Evolutionary conservation across 2,113 vertebrate genomes (phyloP).

Genomic region (Thamnaconus septentrionalis): DNA sequence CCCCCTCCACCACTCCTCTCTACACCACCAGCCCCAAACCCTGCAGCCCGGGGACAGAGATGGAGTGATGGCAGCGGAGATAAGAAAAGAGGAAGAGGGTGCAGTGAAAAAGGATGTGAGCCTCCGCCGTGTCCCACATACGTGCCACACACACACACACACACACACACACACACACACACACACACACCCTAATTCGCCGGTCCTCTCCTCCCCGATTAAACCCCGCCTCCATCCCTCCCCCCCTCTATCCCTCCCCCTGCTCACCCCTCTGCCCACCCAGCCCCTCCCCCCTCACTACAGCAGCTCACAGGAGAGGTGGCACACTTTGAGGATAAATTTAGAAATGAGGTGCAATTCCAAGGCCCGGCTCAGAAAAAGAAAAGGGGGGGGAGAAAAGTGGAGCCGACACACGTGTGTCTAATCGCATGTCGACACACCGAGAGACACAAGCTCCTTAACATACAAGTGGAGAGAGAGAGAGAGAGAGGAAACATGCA

Average conservation of each 20-base stretch:
- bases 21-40: conserved; percentile 31
- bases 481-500: too few species aligned
- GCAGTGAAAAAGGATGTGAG: conserved; percentile 53
- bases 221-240: conserved; percentile 21
- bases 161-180: conserved; percentile 7
- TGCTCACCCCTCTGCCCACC: conserved; percentile 16
- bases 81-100: conserved; percentile 72
- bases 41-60: conserved; percentile 49
- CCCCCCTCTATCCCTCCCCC: conserved; percentile 23
- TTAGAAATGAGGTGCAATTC: conserved; percentile 83
- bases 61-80: conserved; percentile 75
- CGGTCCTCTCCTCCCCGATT: conserved; percentile 49
- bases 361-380: conserved; percentile 49
- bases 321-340: conserved; percentile 88
- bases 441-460: not conserved
- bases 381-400: conserved; percentile 31
- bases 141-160: not conserved
- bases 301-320: conserved; percentile 91
- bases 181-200: conserved; percentile 22
- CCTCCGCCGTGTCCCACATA: conserved; percentile 78
- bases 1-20: not conserved
- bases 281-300: conserved; percentile 73
- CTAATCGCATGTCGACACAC: conserved; percentile 26
- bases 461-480: not conserved
- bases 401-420: conserved; percentile 46